Percentiles rank a stretch among this genome's conserved stretches.
Conservation (phyloP, 2,113 vertebrate species). For the Brachyhypopomus gauderio region DNA sequence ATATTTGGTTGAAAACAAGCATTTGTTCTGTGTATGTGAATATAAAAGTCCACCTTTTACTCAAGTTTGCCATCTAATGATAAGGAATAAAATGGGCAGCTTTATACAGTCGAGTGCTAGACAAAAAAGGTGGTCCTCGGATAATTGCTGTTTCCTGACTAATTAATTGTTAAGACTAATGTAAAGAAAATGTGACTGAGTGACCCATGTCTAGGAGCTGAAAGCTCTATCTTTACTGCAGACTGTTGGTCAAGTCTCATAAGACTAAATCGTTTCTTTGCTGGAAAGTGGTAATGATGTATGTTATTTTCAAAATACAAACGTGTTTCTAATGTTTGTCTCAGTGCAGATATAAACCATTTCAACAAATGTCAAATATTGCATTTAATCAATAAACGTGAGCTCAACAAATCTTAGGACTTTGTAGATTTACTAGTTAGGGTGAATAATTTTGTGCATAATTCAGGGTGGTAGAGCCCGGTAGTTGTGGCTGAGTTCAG, state of each 20-base stretch:
- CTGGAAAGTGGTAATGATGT: neutral
- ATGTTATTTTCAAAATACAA: neutral
- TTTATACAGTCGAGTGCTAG: neutral
- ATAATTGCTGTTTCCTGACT: neutral
- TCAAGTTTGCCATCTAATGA: conserved; percentile 7
- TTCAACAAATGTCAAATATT: neutral
- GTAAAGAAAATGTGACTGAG: neutral
- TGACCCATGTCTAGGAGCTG: neutral
- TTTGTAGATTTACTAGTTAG: neutral
- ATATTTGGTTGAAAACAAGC: neutral
- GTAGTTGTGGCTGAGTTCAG: neutral
- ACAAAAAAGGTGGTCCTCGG: neutral
- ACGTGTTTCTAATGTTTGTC: neutral
- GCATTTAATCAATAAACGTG: conserved; percentile 44
- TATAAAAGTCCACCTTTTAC: neutral
- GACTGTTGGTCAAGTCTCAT: neutral
- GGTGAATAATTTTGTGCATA: neutral
- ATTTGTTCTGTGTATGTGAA: neutral
- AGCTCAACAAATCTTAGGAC: neutral
- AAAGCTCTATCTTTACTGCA: neutral
- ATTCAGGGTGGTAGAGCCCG: neutral
- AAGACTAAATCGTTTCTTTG: neutral
- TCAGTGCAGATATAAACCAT: neutral
- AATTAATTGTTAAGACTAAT: neutral
- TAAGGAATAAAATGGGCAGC: neutral